Conservation (phyloP, 1,140 invertebrate genomes). For the Stenopsyche tienmushanensis region DNA sequence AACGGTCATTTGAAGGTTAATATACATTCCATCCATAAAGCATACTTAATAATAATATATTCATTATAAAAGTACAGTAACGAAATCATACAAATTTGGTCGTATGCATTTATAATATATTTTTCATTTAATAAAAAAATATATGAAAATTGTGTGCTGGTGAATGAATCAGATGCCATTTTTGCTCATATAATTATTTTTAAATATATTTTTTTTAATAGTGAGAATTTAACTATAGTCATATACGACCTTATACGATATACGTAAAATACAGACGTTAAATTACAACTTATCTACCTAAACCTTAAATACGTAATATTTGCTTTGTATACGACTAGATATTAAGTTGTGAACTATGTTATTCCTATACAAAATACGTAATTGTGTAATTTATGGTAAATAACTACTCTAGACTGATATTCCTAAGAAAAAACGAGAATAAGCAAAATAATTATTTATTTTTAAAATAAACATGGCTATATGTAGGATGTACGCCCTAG, state of each 20-base stretch:
- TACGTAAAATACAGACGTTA: constrained; percentile 26
- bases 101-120: too few species aligned
- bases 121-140: neutral
- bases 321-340: constrained; percentile 42
- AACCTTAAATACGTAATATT: constrained; percentile 28
- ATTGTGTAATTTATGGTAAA: constrained; percentile 41
- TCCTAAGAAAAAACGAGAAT: constrained; percentile 36
- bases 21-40: constrained; percentile 28
- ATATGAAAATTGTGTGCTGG: neutral
- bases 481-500: too few species aligned
- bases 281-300: constrained; percentile 28
- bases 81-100: neutral
- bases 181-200: constrained; percentile 21
- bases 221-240: constrained; percentile 20
- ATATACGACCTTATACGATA: constrained; percentile 21
- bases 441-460: constrained; percentile 41
- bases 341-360: constrained; percentile 40
- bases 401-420: constrained; percentile 42
- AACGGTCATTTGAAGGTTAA: constrained; percentile 13
- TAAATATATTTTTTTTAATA: constrained; percentile 25
- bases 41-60: neutral
- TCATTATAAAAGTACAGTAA: neutral
- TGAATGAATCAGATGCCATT: constrained; percentile 19
- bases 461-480: constrained; percentile 24
- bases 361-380: constrained; percentile 42